Conservation (phyloP, 2,888 invertebrate species). For the Tortrix viridana region DNA sequence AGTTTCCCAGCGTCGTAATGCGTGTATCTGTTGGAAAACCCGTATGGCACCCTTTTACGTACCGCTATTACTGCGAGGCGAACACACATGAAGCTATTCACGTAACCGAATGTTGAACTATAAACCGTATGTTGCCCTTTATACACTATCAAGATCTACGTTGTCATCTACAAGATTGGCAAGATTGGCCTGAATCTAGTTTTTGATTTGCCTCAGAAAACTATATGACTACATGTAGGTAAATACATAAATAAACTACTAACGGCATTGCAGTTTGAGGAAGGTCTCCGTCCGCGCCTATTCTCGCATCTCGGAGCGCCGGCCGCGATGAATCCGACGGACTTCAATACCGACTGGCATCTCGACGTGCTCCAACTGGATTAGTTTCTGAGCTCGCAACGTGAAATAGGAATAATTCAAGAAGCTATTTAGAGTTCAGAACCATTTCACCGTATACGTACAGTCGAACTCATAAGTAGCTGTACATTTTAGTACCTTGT, state of each 20-base stretch:
- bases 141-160: background rate
- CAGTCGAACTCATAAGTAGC: too few relatives aligned
- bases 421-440: too few relatives aligned
- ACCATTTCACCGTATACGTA: too few relatives aligned
- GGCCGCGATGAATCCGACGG: conserved; percentile 52
- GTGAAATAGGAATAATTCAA: conserved; percentile 47
- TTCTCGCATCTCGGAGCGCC: conserved; percentile 48
- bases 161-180: background rate
- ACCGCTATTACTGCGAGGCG: background rate
- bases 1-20: conserved; percentile 39
- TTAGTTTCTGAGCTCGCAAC: conserved; percentile 55
- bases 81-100: background rate
- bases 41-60: background rate
- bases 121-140: conserved; percentile 3
- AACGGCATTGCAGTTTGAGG: conserved; percentile 46
- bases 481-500: too few relatives aligned
- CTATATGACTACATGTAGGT: too few relatives aligned
- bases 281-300: conserved; percentile 46
- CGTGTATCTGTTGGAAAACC: conserved; percentile 4
- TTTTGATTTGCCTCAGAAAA: conserved; percentile 32
- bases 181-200: conserved; percentile 19
- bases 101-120: background rate
- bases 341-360: conserved; percentile 54
- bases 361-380: conserved; percentile 57
- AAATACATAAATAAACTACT: conserved; percentile 47